Evolutionary conservation across 2,888 invertebrate genomes (phyloP), one percentile per base, ranked within the genome.

Genomic region (Parnassius glacialis): DNA sequence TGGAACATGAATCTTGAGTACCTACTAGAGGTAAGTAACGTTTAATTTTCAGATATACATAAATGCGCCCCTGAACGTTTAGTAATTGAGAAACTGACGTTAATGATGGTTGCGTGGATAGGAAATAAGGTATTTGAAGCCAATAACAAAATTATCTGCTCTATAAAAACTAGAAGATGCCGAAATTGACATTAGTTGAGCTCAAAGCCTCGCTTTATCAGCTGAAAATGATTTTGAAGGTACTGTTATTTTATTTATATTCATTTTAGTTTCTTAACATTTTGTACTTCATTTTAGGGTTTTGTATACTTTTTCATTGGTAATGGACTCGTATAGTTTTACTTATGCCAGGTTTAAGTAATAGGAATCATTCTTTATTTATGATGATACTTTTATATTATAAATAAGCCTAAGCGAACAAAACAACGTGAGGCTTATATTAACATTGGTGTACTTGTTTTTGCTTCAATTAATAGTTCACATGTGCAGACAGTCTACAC

Each of bases 171-270:
- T 55, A 42, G 16, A 20, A 25, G 54, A 64, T 51, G 42, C 47
- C 45, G 12, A 20, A 16, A 52, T 59, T 62, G 62, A 59, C 55
- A 62, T 55, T 45, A 62, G 62, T 59, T 59, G 55, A 55, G 25
- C 42, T 55, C 11, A 53, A 55, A 52, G 16, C 51, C 16, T 51
- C 42, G 51, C 16, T 44, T 50, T 44, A 58, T 34, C 45, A 47
- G 44, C 50, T 44, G 51, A 62, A 62, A 61, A 71, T 72, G 69
- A 62, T 68, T 68, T 68, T 64, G 65, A 69, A 71, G 70, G 71
- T 70, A 67, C 16, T 48, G 20, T 47, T 20, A 10, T 41, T 50
- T 13, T 25, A 0, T 9, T 50, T 67, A 65, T 34, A 20, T 41
- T 44, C 34, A 20, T 52, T 47, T 55, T 12, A 34, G 11, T 34